Evolutionary conservation across 1,140 invertebrate species (phyloP), one percentile per base, ranked within the genome.

Genomic region (Bemisia tabaci): DNA sequence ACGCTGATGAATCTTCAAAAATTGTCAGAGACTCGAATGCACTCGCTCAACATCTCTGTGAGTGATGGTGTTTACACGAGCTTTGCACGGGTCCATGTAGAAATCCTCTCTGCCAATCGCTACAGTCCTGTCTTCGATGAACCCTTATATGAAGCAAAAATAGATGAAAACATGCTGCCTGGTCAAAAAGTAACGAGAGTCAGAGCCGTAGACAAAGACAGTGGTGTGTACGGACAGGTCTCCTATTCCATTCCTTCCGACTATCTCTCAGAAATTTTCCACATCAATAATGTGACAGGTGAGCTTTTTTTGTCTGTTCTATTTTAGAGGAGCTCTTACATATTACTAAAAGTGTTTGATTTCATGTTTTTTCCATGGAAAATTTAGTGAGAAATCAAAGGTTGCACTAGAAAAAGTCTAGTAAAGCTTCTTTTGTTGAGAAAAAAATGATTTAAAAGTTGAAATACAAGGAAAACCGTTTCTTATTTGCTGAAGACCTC

Each of bases 41-140:
- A 75, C 69, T 78, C 86, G 70, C 77, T 95, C 9, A 96, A 95
- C 76, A 85, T 97, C 22, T 92, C 90, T 0, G 92, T 92, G 22
- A 93, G 91, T 33, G 94, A 97, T 79, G 92, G 92, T 2, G 89
- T 95, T 12, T 91, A 94, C 76, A 92, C 90, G 1, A 88, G 84
- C 61, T 94, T 92, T 76, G 84, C 91, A 0, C 77, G 88, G 61
- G 82, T 92, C 1, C 87, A 90, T 79, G 86, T 97, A 33, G 84
- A 86, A 69, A 84, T 95, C 59, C 76, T 90, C 27, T 86, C 89
- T 5, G 87, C 88, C 23, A 97, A 96, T 79, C 81, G 83, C 26
- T 82, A 91, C 73, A 81, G 85, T 68, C 94, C 94, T 1, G 79
- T 81, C 62, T 95, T 96, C 76, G 80, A 84, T 0, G 84, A 90